phyloP scores from a whole-genome alignment of 2,113 vertebrate species.

The Lepisosteus oculatus region DNA sequence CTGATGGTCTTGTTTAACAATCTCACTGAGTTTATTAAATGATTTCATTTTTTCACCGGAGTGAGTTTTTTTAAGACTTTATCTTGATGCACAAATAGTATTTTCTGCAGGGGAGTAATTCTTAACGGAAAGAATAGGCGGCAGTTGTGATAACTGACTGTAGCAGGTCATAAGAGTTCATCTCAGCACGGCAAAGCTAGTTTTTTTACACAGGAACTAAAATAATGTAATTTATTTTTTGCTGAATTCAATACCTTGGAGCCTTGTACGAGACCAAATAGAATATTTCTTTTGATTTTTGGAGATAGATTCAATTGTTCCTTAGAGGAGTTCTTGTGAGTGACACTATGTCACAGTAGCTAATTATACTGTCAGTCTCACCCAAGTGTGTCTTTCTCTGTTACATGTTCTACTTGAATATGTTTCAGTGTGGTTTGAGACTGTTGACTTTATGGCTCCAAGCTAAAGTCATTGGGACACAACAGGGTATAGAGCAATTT shows the following conservation, averaged over 20 bases:
- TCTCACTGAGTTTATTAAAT: constrained; percentile 10
- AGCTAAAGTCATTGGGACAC: no score
- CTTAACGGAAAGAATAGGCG: constrained; percentile 1
- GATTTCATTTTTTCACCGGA: background rate
- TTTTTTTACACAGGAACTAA: constrained; percentile 23
- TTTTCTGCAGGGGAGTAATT: constrained; percentile 3
- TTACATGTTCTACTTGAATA: background rate
- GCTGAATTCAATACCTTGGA: constrained; percentile 6
- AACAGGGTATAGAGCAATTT: background rate
- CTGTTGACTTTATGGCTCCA: background rate
- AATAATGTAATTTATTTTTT: constrained; percentile 34
- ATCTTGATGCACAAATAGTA: constrained; percentile 10
- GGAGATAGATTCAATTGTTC: constrained; percentile 40
- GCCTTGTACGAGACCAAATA: background rate
- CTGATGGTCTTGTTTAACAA: background rate
- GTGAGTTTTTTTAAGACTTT: background rate
- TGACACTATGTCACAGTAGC: constrained; percentile 17
- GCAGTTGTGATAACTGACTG: constrained; percentile 22
- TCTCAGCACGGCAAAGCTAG: constrained; percentile 13
- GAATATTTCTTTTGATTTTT: constrained; percentile 18
- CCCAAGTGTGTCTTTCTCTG: background rate
- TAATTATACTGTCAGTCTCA: background rate
- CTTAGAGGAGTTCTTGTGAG: constrained; percentile 13
- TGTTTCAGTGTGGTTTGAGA: background rate
- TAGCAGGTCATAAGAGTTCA: constrained; percentile 12